Evolutionary conservation across 2,888 invertebrate genomes (phyloP).

Genomic region (Andrena bucephala): DNA sequence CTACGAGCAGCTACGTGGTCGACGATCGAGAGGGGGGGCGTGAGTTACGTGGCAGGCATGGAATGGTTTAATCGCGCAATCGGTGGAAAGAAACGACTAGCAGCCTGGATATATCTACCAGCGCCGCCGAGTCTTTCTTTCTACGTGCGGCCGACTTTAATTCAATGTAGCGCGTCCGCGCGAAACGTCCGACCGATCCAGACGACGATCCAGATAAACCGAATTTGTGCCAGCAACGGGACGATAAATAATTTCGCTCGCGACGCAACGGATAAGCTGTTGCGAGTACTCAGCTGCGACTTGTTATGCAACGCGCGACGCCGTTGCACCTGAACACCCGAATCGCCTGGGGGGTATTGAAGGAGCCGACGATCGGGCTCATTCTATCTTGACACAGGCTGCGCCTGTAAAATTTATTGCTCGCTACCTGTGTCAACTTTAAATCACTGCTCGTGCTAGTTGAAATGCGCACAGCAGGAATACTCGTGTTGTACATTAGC

Average conservation of each 20-base stretch:
- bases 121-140: background rate
- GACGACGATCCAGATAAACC: slow-evolving; percentile 30
- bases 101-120: background rate
- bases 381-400: too few species aligned
- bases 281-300: slow-evolving; percentile 30
- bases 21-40: background rate
- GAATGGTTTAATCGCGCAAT: background rate
- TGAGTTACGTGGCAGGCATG: slow-evolving; percentile 11
- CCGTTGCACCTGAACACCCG: slow-evolving; percentile 24
- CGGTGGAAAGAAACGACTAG: background rate
- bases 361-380: slow-evolving; percentile 21
- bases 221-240: slow-evolving; percentile 44
- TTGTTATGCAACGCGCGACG: slow-evolving; percentile 49
- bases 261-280: background rate
- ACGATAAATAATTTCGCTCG: slow-evolving; percentile 42
- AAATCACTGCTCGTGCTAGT: too few species aligned
- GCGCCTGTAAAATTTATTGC: too few species aligned
- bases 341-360: background rate
- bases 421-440: too few species aligned
- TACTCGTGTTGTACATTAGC: too few species aligned
- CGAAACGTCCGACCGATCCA: background rate
- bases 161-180: slow-evolving; percentile 7
- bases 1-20: background rate
- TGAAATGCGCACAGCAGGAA: too few species aligned
- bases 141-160: background rate